phyloP scores from a whole-genome alignment of 1,140 invertebrate species.

The Aethina tumida region DNA sequence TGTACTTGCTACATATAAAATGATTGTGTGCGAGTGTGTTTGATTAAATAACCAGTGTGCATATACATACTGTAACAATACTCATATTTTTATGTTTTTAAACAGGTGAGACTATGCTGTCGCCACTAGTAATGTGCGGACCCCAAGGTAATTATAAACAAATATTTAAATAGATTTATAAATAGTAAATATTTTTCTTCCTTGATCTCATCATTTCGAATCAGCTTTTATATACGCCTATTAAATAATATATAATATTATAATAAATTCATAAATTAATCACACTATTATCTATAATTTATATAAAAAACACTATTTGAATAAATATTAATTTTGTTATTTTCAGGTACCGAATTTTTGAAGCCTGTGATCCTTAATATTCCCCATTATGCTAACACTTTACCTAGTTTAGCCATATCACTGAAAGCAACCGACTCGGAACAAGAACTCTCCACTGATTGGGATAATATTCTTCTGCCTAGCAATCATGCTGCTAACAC shows the following conservation, averaged over 20 bases:
- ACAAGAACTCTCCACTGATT: slow-evolving; percentile 54
- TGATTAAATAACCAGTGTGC: too few species aligned
- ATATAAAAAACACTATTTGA: too few species aligned
- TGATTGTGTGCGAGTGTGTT: too few species aligned
- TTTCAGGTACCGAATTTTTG: slow-evolving; percentile 62
- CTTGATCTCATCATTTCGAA: too few species aligned
- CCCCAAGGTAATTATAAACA: slow-evolving; percentile 59
- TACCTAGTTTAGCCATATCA: slow-evolving; percentile 56
- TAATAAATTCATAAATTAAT: neutral
- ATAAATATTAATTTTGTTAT: slow-evolving; percentile 2
- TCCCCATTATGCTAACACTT: slow-evolving; percentile 62
- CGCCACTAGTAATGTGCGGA: slow-evolving; percentile 90
- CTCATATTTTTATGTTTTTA: slow-evolving; percentile 21
- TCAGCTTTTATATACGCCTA: too few species aligned
- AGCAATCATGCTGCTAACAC: slow-evolving; percentile 71
- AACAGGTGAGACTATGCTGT: slow-evolving; percentile 83
- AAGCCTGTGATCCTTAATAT: slow-evolving; percentile 77
- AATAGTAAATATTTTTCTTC: too few species aligned
- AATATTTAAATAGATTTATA: too few species aligned
- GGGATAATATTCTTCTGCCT: slow-evolving; percentile 64
- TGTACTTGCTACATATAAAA: too few species aligned
- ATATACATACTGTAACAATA: too few species aligned
- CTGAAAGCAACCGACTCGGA: slow-evolving; percentile 75
- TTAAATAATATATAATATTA: slow-evolving; percentile 1
- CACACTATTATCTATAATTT: slow-evolving; percentile 1